These are phyloP conservation scores for Macrotis lagotis DNA, from an alignment of 2,113 vertebrate species.

Conservation along the genomic window DNA sequence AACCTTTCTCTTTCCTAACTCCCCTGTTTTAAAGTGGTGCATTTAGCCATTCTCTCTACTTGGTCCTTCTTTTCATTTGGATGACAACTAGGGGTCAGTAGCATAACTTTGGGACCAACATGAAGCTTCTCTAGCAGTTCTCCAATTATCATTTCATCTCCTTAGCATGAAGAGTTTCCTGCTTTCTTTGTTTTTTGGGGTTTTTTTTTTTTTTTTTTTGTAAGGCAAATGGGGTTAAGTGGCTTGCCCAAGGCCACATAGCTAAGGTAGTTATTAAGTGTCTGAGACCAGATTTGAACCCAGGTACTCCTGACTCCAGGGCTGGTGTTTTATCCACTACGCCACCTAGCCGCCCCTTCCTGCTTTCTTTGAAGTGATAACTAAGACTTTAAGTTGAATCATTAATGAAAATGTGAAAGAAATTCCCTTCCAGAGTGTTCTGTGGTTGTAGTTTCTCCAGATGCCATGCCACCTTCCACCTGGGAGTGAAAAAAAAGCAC, in stretches of 20 bases:
- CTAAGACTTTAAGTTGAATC: not conserved
- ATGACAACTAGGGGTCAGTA: not conserved
- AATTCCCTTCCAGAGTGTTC: not conserved
- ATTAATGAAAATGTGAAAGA: not conserved
- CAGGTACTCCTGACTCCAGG: too few relatives aligned
- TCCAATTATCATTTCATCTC: not conserved
- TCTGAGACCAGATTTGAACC: too few relatives aligned
- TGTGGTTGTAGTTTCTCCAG: not conserved
- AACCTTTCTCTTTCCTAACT: not conserved
- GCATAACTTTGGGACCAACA: not conserved
- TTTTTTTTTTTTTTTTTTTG: too few relatives aligned
- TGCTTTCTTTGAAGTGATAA: not conserved
- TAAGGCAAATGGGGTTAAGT: too few relatives aligned
- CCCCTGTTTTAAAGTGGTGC: not conserved
- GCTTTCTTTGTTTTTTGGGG: too few relatives aligned
- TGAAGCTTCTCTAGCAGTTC: not conserved
- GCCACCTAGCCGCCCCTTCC: too few relatives aligned
- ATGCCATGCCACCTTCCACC: not conserved
- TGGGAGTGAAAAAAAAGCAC: not conserved
- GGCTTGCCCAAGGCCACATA: too few relatives aligned
- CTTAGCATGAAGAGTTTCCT: not conserved
- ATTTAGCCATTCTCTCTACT: not conserved
- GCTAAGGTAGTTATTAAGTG: too few relatives aligned
- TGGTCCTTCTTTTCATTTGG: not conserved
- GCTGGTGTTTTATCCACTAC: too few relatives aligned